phyloP scores from a whole-genome alignment of 2,113 vertebrate species.

The Zosterops japonicus region DNA sequence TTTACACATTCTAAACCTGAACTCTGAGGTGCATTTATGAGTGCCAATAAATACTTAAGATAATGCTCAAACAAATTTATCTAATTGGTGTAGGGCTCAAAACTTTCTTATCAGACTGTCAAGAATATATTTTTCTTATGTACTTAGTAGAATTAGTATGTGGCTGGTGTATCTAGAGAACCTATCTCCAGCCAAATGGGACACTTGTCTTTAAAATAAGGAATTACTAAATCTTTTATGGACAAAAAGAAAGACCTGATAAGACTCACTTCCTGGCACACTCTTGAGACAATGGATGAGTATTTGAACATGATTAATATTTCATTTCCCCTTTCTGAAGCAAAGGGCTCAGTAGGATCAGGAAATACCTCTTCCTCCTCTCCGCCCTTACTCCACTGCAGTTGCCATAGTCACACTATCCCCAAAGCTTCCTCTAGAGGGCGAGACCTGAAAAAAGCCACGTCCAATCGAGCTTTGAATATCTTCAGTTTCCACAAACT shows the following conservation, averaged over 20 bases:
- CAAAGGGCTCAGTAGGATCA: background rate
- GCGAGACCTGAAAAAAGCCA: background rate
- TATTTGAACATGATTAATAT: background rate
- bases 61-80: background rate
- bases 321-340: background rate
- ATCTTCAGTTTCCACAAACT: background rate
- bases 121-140: background rate
- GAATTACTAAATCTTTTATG: background rate
- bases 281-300: background rate
- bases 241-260: background rate
- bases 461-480: background rate
- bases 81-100: background rate
- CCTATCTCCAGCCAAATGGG: background rate
- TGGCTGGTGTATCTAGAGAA: background rate
- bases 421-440: background rate
- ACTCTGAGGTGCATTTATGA: background rate
- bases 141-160: background rate
- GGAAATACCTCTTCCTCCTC: background rate
- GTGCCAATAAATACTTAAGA: background rate
- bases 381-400: background rate
- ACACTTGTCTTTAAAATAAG: background rate
- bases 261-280: background rate
- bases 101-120: background rate
- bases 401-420: background rate
- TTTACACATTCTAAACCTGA: background rate